phyloP scores from a whole-genome alignment of 2,113 vertebrate genomes.

The Mesitornis unicolor region DNA sequence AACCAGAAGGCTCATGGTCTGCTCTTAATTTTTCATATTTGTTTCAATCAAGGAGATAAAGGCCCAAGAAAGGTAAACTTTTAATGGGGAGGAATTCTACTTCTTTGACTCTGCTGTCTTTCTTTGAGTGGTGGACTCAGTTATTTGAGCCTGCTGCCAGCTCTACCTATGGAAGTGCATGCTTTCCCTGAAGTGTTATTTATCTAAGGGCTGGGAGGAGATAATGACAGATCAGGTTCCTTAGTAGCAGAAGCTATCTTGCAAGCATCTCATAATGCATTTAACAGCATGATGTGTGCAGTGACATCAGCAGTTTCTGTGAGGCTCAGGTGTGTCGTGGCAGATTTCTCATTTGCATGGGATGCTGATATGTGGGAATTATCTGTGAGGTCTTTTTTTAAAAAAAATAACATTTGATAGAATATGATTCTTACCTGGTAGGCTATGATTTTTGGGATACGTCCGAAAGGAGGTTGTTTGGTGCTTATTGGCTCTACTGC shows the following conservation, averaged over 20 bases:
- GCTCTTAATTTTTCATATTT: background rate
- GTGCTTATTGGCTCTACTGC: background rate
- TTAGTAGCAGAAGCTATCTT: background rate
- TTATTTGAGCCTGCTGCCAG: background rate
- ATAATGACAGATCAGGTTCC: background rate
- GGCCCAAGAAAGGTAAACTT: background rate
- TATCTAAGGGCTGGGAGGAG: background rate
- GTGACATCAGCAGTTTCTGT: background rate
- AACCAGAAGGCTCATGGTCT: background rate
- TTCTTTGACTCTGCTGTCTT: background rate
- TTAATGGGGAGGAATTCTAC: background rate
- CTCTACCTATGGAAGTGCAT: fast-evolving
- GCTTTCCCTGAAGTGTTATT: background rate
- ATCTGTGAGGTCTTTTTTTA: background rate
- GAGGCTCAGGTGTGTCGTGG: fast-evolving
- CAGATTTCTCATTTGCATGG: background rate
- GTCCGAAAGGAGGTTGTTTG: fast-evolving
- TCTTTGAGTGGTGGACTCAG: background rate
- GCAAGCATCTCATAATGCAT: fast-evolving
- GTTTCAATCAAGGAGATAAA: background rate
- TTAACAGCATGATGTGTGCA: background rate
- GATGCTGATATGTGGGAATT: background rate
- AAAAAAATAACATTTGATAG: background rate
- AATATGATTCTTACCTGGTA: background rate
- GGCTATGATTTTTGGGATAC: background rate